Percentiles rank a stretch among this genome's conserved stretches.
Evolutionary conservation across 2,888 invertebrate species (phyloP).

Genomic region (Tetrapedia diversipes): DNA sequence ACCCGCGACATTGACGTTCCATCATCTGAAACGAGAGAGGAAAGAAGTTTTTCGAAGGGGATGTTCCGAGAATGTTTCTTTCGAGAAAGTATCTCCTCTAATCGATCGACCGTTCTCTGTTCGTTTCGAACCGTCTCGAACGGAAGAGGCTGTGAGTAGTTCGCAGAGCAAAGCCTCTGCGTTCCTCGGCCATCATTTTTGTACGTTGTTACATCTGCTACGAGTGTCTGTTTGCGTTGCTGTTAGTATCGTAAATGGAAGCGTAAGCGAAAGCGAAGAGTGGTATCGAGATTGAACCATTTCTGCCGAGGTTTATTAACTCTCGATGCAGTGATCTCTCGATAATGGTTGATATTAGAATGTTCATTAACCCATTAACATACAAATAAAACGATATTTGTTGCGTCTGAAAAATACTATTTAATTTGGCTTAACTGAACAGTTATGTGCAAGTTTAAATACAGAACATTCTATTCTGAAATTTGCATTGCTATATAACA

Average conservation of each 20-base stretch:
- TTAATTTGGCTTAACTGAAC: too few species aligned
- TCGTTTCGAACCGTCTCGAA: constrained; percentile 35
- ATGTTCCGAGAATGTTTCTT: constrained; percentile 37
- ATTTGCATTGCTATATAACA: too few species aligned
- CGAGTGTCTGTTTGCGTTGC: not conserved
- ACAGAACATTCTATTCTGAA: too few species aligned
- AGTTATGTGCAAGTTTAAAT: too few species aligned
- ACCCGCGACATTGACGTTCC: constrained; percentile 49
- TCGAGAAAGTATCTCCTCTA: constrained; percentile 14
- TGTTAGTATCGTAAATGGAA: not conserved
- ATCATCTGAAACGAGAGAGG: constrained; percentile 12
- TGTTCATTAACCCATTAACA: too few species aligned
- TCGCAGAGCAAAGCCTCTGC: constrained; percentile 15
- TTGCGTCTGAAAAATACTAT: too few species aligned
- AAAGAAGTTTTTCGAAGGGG: constrained; percentile 43
- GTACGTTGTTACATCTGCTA: not conserved
- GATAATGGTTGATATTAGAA: too few species aligned
- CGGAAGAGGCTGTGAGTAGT: constrained; percentile 29
- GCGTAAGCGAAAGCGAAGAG: too few species aligned
- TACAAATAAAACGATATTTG: too few species aligned
- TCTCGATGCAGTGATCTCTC: too few species aligned
- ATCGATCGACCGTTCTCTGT: constrained; percentile 34
- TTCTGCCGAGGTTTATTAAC: too few species aligned
- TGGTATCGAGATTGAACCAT: too few species aligned
- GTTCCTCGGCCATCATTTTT: not conserved